Base-by-base conservation (phyloP, 2,113 vertebrate species). In the Misgurnus mizolepis region DNA sequence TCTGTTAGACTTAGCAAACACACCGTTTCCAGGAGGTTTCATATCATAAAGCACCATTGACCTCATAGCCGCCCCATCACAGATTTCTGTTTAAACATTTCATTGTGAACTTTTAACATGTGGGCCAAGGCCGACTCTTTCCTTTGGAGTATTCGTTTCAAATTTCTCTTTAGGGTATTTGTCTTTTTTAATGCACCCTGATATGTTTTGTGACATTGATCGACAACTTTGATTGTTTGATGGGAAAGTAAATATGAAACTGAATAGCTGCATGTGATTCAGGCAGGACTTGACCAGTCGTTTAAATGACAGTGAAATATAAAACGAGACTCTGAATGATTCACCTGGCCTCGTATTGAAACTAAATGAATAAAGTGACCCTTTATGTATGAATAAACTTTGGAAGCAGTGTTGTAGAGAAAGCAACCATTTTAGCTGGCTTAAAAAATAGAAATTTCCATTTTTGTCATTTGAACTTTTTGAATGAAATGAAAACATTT, bases 81-180 rank as follows among this genome's bases (percentile, higher is more conserved):
- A 34, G 39, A 41, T 55, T 53, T 65, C 45, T 5, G 7, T 15
- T 55, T 49, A 50, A 70, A 62, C 55, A 22, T 27, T 53, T 41
- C 8, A 34, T 11, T 15, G 12, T 73, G 3, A 72, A 66, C 73
- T 43, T 67, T 80, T 74, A 61, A 69, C 34, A 11, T 58, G 69
- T 74, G 50, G 47, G 73, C 43, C 2, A 14, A n/a, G 4, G 14
- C 43, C 27, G 73, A 34, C 79, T 40, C 11, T 45, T 73, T 80
- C 12, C 69, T 2, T 17, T 8, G 49, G 11, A 34, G 49, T 34
- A 34, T 73, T 80, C 53, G n/a, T 74, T 80, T 74, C 61, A 62
- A n/a, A 80, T n/a, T 80, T 22, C 62, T 74, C 15, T 74, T 74
- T 7, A 60, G 61, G 40, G 10, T 66, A 45, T 49, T 75, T 74